phyloP scores from a whole-genome alignment of 2,113 vertebrate species.

The Myrmecobius fasciatus region DNA sequence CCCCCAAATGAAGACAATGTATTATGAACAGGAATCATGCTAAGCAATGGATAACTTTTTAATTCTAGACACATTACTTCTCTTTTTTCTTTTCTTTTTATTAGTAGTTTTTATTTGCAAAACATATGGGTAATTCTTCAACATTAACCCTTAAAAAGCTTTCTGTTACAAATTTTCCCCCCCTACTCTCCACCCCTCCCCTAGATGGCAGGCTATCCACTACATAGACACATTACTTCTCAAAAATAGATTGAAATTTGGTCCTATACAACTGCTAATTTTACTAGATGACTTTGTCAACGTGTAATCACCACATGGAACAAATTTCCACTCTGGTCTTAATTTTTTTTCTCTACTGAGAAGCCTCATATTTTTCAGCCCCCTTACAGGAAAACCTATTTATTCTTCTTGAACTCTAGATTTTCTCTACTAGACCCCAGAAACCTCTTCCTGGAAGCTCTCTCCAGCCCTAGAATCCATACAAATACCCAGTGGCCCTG shows the following conservation, averaged over 20 bases:
- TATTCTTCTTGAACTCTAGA: neutral
- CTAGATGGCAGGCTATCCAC: no score
- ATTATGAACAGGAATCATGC: neutral
- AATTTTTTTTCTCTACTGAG: neutral
- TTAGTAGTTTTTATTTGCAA: no score
- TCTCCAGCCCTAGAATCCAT: neutral
- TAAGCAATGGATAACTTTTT: neutral
- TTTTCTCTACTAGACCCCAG: neutral
- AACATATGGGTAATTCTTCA: no score
- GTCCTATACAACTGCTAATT: neutral
- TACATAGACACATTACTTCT: no score
- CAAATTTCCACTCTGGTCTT: neutral
- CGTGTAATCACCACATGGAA: neutral
- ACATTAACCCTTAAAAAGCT: no score
- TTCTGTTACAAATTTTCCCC: no score
- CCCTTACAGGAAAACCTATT: neutral
- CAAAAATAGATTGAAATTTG: neutral
- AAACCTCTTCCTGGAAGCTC: neutral
- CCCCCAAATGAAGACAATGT: neutral
- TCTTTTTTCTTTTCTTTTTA: no score
- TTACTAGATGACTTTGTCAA: neutral
- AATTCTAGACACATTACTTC: neutral
- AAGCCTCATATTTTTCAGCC: neutral
- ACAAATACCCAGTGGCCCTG: no score
- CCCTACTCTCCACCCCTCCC: no score